Evolutionary conservation across 2,888 invertebrate genomes (phyloP).

Genomic region (Portevinia maculata): DNA sequence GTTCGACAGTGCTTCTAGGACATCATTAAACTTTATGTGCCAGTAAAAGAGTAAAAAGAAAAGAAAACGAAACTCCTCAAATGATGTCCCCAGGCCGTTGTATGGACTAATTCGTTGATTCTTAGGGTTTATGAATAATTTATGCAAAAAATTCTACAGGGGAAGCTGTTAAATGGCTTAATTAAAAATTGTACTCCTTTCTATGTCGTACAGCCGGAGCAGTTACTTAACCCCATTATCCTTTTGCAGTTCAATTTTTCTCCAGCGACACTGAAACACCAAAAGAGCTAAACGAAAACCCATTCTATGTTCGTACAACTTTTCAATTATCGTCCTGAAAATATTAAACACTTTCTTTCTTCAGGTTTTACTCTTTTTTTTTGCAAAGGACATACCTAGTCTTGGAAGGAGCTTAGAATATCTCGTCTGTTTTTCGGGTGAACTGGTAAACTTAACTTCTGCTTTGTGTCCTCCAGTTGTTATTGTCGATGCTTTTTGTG

Average conservation of each 20-base stretch:
- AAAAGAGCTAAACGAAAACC: conserved; percentile 24
- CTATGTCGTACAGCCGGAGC: conserved; percentile 9
- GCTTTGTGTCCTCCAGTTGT: conserved; percentile 52
- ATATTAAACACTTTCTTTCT: conserved; percentile 61
- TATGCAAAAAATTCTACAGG: conserved; percentile 58
- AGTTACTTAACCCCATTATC: conserved; percentile 74
- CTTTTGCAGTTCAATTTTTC: conserved; percentile 53
- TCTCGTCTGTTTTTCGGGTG: not conserved
- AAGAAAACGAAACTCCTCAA: conserved; percentile 34
- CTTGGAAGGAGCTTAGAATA: conserved; percentile 44
- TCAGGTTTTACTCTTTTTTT: too few species aligned
- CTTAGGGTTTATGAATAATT: conserved; percentile 73
- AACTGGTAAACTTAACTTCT: conserved; percentile 11
- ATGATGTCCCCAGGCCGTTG: conserved; percentile 69
- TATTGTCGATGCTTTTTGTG: conserved; percentile 48
- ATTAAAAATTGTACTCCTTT: conserved; percentile 74
- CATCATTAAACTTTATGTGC: conserved; percentile 68
- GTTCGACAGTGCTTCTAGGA: conserved; percentile 52
- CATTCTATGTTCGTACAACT: conserved; percentile 64
- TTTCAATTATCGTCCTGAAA: conserved; percentile 74
- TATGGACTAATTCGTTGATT: conserved; percentile 74
- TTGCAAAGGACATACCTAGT: conserved; percentile 16
- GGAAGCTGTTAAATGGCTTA: conserved; percentile 68
- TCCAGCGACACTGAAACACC: conserved; percentile 21
- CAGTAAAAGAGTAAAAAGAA: conserved; percentile 16